Evolutionary conservation across 2,113 vertebrate genomes (phyloP).

Genomic region (Mustela lutreola): DNA sequence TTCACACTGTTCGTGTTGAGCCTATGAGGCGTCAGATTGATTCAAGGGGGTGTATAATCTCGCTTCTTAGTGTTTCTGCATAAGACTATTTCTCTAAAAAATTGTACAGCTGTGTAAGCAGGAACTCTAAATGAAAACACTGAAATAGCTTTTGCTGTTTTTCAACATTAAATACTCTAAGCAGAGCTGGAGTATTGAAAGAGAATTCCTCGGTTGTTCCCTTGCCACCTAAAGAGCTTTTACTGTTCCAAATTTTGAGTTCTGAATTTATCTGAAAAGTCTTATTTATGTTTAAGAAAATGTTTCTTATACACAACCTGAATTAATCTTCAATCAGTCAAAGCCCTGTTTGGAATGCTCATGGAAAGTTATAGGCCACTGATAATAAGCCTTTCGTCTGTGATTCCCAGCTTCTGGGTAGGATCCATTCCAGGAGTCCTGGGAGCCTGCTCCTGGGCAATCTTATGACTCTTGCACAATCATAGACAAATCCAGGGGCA

Average conservation of each 20-base stretch:
- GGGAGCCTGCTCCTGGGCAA: neutral
- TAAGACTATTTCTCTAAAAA: neutral
- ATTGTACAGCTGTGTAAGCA: neutral
- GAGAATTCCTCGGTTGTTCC: neutral
- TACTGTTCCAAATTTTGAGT: neutral
- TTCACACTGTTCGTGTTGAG: neutral
- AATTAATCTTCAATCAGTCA: neutral
- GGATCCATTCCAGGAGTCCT: neutral
- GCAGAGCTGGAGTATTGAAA: neutral
- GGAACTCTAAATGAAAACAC: neutral
- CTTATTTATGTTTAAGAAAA: neutral
- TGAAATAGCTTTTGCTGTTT: neutral
- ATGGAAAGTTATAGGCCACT: neutral
- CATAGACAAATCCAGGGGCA: neutral
- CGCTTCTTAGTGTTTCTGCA: constrained; percentile 20
- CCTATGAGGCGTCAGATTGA: neutral
- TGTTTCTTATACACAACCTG: neutral
- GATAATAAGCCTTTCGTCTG: neutral
- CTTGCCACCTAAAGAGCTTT: neutral
- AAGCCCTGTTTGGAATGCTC: too few relatives aligned
- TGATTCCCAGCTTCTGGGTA: neutral
- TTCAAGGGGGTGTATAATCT: neutral
- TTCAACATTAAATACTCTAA: neutral
- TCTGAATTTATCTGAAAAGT: neutral
- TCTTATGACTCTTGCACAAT: neutral